Evolutionary conservation across 2,888 invertebrate genomes (phyloP), one percentile per base, ranked within the genome.

Genomic region (Keiferia lycopersicella): DNA sequence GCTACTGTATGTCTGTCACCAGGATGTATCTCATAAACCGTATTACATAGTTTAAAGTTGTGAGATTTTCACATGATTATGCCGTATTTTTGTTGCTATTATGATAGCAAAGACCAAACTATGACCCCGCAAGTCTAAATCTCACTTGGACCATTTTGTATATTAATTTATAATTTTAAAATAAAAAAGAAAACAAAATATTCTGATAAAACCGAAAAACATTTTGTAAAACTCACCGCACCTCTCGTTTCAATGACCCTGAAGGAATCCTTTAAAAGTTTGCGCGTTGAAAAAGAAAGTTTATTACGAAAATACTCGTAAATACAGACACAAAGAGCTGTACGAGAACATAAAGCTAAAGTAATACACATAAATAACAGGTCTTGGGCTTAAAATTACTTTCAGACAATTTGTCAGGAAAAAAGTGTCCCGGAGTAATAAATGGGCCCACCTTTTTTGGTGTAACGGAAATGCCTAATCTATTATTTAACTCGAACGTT

Each of bases 371-470:
- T 87, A 88, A 87, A 88, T 87, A 87, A 84, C 84, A 78, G 81
- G 79, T 81, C 82, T 84, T 83, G 79, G 81, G 83, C 82, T 84
- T 84, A 86, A 88, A 88, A 87, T 88, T 88, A 87, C 87, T 86
- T 86, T 84, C 88, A 83, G 83, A 79, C 88, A 87, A 88, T 88
- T 88, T 88, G 88, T 88, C 86, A 82, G 82, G 83, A 80, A 82
- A 84, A 87, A 87, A 87, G 82, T 84, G 84, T 83, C 84, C 80
- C 79, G 71, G 71, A 72, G 79, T 80, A 84, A 88, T 82, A 84
- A 87, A 88, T 87, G 85, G 85, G 76, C 76, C 83, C 81, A 84
- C 87, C 87, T 84, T 88, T 86, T 87, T 83, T 80, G 75, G 79
- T 74, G 75, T 79, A 83, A 82, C 80, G 80, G 80, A 81, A 83